Conservation (phyloP, 2,888 invertebrate species). For the Nomada goodeniana region DNA sequence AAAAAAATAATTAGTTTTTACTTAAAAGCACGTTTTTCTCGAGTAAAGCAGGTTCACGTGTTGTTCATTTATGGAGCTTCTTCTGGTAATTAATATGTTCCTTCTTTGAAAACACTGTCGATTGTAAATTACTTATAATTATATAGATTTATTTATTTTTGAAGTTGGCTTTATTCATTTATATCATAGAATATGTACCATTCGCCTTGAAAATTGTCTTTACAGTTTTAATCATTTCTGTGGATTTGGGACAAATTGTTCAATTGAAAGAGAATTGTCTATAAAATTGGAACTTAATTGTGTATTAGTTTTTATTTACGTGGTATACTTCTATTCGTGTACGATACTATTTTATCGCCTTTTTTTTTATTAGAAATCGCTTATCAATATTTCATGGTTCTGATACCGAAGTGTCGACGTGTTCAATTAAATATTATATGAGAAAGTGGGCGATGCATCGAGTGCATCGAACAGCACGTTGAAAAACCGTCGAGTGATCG, state of each 20-base stretch:
- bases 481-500: neutral
- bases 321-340: too few relatives aligned
- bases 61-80: neutral
- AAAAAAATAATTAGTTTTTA: conserved; percentile 15
- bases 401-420: neutral
- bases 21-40: neutral
- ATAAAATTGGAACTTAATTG: too few relatives aligned
- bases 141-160: too few relatives aligned
- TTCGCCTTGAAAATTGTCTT: too few relatives aligned
- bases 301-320: too few relatives aligned
- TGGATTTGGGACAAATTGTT: too few relatives aligned
- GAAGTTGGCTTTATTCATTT: too few relatives aligned
- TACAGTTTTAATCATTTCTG: too few relatives aligned
- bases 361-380: neutral
- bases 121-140: too few relatives aligned
- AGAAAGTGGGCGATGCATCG: neutral
- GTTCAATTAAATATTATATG: conserved; percentile 8
- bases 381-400: neutral
- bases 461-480: neutral
- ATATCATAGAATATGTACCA: too few relatives aligned
- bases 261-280: too few relatives aligned
- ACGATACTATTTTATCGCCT: too few relatives aligned
- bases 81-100: neutral
- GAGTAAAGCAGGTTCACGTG: neutral
- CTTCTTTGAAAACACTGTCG: neutral